Evolutionary conservation across 2,113 vertebrate genomes (phyloP), one percentile per base, ranked within the genome.

Genomic region (Delphinapterus leucas): DNA sequence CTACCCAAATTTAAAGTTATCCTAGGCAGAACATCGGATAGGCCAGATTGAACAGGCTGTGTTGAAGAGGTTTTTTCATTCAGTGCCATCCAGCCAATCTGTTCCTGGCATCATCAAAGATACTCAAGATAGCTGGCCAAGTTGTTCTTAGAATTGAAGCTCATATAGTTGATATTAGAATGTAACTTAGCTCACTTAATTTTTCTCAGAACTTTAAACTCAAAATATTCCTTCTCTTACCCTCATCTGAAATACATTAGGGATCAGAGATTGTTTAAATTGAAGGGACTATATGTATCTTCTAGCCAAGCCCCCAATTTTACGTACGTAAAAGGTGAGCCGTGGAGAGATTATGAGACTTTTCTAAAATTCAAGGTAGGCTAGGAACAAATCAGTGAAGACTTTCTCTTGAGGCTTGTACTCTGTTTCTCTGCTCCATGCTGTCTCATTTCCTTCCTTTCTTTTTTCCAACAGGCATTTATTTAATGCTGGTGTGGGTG

Each of bases 41-140:
- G 86, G 87, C 76, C 97, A 98, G 96, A 97, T 68, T 88, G 97
- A 97, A 21, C 96, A 98, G 96, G 79, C 97, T 73, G 38, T 73
- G 41, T 82, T 85, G 77, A 96, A 95, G 41, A 91, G 65, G 68
- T 85, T 95, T 33, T 82, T 71, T 82, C 17, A 2, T 96, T 87
- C 0, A 6, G 65, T 95, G 82, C 96, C 95, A 95, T 25, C 36
- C 71, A 97, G 88, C 90, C 98, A 98, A 97, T 97, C 97, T 98
- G 98, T 96, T 98, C 74, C 88, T 98, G 98, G 97, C 98, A 98
- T 60, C 0, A n/a, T 2, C 61, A 70, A 82, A 96, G 65, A 74
- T 26, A 0, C 71, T 90, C 93, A 63, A 96, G 77, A 92, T 95
- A 89, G 36, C 96, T 93, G 87, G 90, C 92, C 96, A 70, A 96